A percentile compares a stretch with the other conserved stretches of the same genome.
Evolutionary conservation across 1,140 invertebrate genomes (phyloP).

Genomic region (Drosophila athabasca): DNA sequence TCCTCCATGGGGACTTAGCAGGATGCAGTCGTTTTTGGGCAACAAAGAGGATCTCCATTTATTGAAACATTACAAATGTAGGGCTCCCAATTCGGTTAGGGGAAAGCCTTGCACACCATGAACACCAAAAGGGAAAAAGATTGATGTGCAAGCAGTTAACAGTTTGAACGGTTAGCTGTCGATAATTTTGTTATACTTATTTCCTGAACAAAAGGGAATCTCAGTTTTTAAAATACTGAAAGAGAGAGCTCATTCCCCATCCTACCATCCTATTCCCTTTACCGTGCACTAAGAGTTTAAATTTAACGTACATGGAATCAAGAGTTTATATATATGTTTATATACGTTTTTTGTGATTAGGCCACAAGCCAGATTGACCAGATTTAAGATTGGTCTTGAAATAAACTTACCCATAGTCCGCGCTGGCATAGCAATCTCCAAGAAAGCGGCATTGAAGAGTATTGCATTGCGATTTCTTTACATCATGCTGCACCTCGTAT

Average conservation of each 20-base stretch:
- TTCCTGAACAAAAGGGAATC: conserved; percentile 11
- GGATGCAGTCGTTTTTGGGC: neutral
- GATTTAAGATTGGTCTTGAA: too few relatives aligned
- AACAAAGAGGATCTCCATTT: conserved; percentile 15
- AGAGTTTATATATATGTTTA: too few relatives aligned
- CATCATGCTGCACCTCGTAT: conserved; percentile 88
- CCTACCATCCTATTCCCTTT: conserved; percentile 20
- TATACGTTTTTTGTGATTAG: neutral
- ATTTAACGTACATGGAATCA: too few relatives aligned
- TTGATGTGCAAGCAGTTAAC: conserved; percentile 78
- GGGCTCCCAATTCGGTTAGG: conserved; percentile 69
- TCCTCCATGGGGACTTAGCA: conserved; percentile 13
- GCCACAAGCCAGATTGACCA: too few relatives aligned
- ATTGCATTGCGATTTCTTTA: conserved; percentile 88
- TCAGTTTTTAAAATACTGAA: conserved; percentile 36
- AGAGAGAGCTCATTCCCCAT: conserved; percentile 8
- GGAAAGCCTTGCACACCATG: conserved; percentile 39
- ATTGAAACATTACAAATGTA: conserved; percentile 74
- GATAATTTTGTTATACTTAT: conserved; percentile 49
- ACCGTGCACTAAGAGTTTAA: conserved; percentile 1
- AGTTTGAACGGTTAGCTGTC: conserved; percentile 64
- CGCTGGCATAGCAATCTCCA: conserved; percentile 91
- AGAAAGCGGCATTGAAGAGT: conserved; percentile 91
- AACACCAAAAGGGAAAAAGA: conserved; percentile 36
- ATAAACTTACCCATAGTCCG: conserved; percentile 88